A percentile compares a stretch with the other conserved stretches of the same genome.
Evolutionary conservation across 2,113 vertebrate species (phyloP).

Genomic region (Erythrocercus mccallii): DNA sequence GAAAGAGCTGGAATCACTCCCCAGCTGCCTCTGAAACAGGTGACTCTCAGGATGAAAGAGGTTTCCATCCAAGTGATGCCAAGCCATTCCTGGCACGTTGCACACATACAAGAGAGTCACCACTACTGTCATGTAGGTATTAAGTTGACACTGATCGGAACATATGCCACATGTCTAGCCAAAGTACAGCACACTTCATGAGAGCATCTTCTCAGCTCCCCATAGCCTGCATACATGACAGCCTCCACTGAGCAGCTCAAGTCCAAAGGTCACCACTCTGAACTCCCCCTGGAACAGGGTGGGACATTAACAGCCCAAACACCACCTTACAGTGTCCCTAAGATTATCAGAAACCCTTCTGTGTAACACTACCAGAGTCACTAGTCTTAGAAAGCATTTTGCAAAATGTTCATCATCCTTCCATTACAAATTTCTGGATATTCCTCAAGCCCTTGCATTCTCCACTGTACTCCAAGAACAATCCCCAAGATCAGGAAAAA

Average conservation of each 20-base stretch:
- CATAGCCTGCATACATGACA: neutral
- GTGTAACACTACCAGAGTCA: neutral
- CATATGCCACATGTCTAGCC: neutral
- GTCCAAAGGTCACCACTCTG: neutral
- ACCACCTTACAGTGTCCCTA: fast-evolving
- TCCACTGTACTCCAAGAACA: neutral
- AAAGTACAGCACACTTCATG: neutral
- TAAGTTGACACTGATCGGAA: neutral
- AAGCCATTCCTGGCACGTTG: neutral
- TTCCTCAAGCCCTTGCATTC: neutral
- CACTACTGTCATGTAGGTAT: neutral
- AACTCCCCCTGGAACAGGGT: neutral
- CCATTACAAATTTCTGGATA: neutral
- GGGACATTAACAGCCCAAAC: neutral
- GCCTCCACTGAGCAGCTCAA: neutral
- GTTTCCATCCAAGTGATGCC: neutral
- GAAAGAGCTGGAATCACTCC: neutral
- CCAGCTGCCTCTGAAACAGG: neutral
- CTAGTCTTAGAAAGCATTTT: fast-evolving
- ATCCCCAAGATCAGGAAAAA: neutral
- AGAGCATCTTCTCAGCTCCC: neutral
- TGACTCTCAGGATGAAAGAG: neutral
- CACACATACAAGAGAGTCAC: neutral
- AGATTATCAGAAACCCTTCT: neutral
- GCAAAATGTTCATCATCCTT: neutral